phyloP scores from a whole-genome alignment of 1,140 invertebrate species.

The Saccostrea glomerata region DNA sequence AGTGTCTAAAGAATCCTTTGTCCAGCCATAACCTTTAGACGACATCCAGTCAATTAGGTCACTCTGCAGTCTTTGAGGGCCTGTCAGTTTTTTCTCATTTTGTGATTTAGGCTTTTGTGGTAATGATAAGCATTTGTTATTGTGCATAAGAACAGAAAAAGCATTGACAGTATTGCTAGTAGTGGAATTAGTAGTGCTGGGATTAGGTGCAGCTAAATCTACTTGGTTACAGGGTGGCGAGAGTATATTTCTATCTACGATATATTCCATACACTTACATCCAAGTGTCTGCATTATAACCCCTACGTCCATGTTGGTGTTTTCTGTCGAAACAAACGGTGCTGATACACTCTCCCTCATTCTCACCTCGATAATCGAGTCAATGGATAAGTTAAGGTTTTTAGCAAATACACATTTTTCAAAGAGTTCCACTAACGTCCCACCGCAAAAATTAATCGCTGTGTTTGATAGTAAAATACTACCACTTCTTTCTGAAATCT shows the following conservation, averaged over 20 bases:
- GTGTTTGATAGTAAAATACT: background rate
- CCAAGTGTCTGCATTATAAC: background rate
- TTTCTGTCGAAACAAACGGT: background rate
- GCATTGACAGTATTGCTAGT: background rate
- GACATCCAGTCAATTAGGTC: slow-evolving; percentile 34
- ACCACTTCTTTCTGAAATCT: background rate
- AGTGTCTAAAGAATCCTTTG: slow-evolving; percentile 14
- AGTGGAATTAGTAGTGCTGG: background rate
- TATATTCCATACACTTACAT: background rate
- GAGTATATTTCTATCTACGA: background rate
- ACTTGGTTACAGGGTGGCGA: background rate
- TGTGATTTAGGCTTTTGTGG: slow-evolving; percentile 20
- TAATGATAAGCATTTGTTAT: background rate
- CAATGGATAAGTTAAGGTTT: background rate
- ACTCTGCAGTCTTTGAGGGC: slow-evolving; percentile 28
- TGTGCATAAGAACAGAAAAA: background rate
- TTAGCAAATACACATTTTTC: background rate
- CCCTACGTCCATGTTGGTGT: background rate
- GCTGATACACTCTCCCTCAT: background rate
- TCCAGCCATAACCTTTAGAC: slow-evolving; percentile 40
- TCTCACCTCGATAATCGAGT: background rate
- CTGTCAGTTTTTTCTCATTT: slow-evolving; percentile 26
- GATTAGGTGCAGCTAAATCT: background rate
- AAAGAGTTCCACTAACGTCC: background rate
- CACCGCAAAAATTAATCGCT: background rate